Conservation (phyloP, 2,113 vertebrate species). For the Dasyornis broadbenti region DNA sequence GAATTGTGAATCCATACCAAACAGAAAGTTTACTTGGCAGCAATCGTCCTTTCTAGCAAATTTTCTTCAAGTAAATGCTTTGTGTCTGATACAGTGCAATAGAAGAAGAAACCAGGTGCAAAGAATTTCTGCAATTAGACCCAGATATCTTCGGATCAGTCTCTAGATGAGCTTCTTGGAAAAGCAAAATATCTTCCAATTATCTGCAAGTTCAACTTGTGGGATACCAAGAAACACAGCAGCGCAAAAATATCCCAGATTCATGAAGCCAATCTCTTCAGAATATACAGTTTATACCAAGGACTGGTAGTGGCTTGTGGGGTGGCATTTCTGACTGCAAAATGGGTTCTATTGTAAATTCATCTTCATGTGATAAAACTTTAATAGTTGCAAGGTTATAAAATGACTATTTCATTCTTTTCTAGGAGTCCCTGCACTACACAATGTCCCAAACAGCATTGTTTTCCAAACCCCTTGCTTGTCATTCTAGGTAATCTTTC, state of each 20-base stretch:
- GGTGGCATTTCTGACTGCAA: background rate
- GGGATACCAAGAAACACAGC: background rate
- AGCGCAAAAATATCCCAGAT: background rate
- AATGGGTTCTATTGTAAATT: background rate
- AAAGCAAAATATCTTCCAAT: background rate
- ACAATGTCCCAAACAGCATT: background rate
- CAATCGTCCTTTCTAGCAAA: background rate
- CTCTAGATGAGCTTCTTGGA: background rate
- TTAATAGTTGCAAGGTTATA: background rate
- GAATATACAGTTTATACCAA: background rate
- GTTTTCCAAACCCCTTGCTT: background rate
- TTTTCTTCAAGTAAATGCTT: background rate
- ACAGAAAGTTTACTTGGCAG: background rate
- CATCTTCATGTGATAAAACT: background rate
- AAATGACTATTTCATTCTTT: background rate
- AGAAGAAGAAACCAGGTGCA: background rate
- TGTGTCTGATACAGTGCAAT: background rate
- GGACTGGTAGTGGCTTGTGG: background rate
- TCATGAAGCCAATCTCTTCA: background rate
- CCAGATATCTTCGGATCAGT: background rate
- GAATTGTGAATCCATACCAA: background rate
- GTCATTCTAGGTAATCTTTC: background rate
- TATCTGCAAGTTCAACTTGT: background rate
- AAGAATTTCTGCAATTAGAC: background rate
- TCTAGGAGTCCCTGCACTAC: background rate